phyloP scores from a whole-genome alignment of 2,797 vertebrate species.

The Paguma larvata region DNA sequence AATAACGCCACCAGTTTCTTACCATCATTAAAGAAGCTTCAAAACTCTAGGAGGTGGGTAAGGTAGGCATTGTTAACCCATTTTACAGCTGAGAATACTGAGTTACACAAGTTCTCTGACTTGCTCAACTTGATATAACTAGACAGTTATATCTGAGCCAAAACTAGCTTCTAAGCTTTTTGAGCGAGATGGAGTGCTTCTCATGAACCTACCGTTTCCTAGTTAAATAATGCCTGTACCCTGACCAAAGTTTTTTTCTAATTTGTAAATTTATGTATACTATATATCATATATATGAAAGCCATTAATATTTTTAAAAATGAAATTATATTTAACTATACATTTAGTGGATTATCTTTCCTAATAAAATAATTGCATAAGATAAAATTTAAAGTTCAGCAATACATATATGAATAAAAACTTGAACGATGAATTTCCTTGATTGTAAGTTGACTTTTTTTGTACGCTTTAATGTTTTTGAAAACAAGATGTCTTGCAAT shows the following conservation, averaged over 20 bases:
- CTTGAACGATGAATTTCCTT: constrained; percentile 24
- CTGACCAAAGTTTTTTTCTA: neutral
- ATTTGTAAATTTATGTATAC: constrained; percentile 4
- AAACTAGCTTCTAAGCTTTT: constrained; percentile 20
- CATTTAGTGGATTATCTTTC: neutral
- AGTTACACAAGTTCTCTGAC: neutral
- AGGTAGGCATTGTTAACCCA: neutral
- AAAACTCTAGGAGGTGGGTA: neutral
- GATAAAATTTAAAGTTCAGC: neutral
- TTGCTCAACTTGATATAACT: constrained; percentile 8
- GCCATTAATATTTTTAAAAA: neutral
- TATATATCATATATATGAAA: neutral
- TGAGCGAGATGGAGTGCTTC: neutral
- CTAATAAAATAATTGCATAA: constrained; percentile 5
- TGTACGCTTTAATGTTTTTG: neutral
- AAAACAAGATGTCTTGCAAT: neutral
- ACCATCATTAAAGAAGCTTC: neutral
- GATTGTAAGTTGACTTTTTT: neutral
- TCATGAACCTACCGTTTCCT: constrained; percentile 17
- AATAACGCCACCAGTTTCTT: neutral
- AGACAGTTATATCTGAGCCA: neutral
- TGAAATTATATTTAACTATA: constrained; percentile 5
- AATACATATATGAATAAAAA: constrained; percentile 10
- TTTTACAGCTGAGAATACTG: neutral
- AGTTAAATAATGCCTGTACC: neutral